A percentile compares a stretch with the other conserved stretches of the same genome.
Conservation (phyloP, 2,888 invertebrate species). For the Odontocerum albicorne region DNA sequence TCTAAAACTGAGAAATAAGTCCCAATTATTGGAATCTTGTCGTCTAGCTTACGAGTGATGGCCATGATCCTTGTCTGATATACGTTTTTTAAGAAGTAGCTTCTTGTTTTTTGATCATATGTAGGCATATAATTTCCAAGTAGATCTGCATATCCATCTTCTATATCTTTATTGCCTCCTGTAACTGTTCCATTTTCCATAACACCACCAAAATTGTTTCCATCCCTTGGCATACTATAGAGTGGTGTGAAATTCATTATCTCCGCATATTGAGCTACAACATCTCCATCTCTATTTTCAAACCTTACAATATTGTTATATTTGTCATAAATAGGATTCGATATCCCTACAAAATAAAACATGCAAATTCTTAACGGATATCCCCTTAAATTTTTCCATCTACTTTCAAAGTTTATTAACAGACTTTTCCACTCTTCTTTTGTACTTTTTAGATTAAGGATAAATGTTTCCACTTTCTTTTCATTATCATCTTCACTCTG, state of each 20-base stretch:
- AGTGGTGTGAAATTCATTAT: slow-evolving; percentile 28
- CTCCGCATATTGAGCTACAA: slow-evolving; percentile 21
- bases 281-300: slow-evolving; percentile 23
- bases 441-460: not conserved
- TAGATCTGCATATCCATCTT: slow-evolving; percentile 23
- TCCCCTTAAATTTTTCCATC: slow-evolving; percentile 17
- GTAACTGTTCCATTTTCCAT: slow-evolving; percentile 11
- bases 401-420: not conserved
- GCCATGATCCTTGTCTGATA: slow-evolving; percentile 18
- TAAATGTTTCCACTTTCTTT: not conserved
- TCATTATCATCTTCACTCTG: not conserved
- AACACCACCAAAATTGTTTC: slow-evolving; percentile 14
- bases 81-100: slow-evolving; percentile 12
- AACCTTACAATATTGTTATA: slow-evolving; percentile 15
- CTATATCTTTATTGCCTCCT: slow-evolving; percentile 19
- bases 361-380: slow-evolving; percentile 24
- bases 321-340: slow-evolving; percentile 13
- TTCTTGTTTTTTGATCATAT: too few relatives aligned
- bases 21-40: slow-evolving; percentile 13
- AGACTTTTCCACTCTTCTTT: slow-evolving; percentile 6
- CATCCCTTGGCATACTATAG: slow-evolving; percentile 21
- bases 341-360: slow-evolving; percentile 19
- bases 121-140: slow-evolving; percentile 25
- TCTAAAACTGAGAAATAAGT: slow-evolving; percentile 12
- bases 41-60: slow-evolving; percentile 11